Evolutionary conservation across 2,888 invertebrate species (phyloP).

Genomic region (Phyllotreta striolata): DNA sequence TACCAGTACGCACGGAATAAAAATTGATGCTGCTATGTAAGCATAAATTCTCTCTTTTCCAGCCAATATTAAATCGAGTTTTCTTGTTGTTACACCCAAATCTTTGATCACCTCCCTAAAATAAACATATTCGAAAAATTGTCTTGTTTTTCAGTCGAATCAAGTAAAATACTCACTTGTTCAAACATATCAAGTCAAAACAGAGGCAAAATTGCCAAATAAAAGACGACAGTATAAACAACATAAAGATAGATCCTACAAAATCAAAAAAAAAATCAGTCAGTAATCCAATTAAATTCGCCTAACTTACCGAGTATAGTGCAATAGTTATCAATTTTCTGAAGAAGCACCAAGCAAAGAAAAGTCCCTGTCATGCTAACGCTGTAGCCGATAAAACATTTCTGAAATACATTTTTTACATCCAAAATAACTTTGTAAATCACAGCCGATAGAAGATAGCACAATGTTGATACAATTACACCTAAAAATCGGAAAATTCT

Average conservation of each 20-base stretch:
- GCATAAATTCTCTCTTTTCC: conserved; percentile 34
- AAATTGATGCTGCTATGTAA: conserved; percentile 41
- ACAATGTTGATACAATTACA: conserved; percentile 46
- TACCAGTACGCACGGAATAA: conserved; percentile 46
- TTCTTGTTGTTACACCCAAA: not conserved
- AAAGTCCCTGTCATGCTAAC: conserved; percentile 52
- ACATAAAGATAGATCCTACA: conserved; percentile 54
- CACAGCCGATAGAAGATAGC: conserved; percentile 43
- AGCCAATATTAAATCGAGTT: conserved; percentile 26
- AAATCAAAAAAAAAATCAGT: conserved; percentile 27
- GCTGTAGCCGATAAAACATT: conserved; percentile 51
- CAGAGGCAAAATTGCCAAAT: conserved; percentile 52
- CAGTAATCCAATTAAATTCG: not conserved
- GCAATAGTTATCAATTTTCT: conserved; percentile 47
- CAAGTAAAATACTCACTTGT: conserved; percentile 47
- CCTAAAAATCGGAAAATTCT: conserved; percentile 42
- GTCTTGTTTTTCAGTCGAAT: no score
- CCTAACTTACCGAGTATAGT: conserved; percentile 49
- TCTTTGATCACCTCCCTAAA: conserved; percentile 3
- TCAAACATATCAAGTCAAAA: conserved; percentile 50
- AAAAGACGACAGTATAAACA: conserved; percentile 52
- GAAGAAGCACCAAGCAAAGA: conserved; percentile 49
- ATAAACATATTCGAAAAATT: not conserved
- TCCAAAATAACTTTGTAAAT: conserved; percentile 44
- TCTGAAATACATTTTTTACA: conserved; percentile 48